Evolutionary conservation across 2,113 vertebrate species (phyloP), one percentile per base, ranked within the genome.

Genomic region (Tor tambroides): DNA sequence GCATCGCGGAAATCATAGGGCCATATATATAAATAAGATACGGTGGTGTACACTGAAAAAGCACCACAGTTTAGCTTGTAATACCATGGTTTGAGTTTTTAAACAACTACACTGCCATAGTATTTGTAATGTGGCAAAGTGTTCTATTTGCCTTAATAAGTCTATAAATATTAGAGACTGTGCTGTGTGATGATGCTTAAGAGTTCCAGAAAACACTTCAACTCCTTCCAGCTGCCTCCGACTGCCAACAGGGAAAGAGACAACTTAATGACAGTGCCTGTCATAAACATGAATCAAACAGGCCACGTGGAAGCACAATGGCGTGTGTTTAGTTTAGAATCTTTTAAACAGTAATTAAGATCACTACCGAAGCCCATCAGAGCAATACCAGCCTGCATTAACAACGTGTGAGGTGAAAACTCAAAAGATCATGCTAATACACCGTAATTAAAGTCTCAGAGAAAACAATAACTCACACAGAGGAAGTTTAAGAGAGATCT

Each of bases 291-390:
- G 35, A 17, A 77, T 77, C 56, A 43, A 63, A 78, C 28, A 56
- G 76, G 56, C 15, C 76, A 19, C 30, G 59, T 41, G 35, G 17
- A 81, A 81, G 4, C 32, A 80, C 79, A 80, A 59, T 80, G 3
- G 21, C 61, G 77, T 61, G 54, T 41, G 79, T 81, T 81, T 65
- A 30, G 35, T 56, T 79, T 41, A 1, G 11, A n/a, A 17, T 81
- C 56, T 81, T 81, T 81, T 43, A 81, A 81, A 65, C 35, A 41
- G 59, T 65, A 43, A 81, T 77, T 77, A 77, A 77, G 75, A 49
- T 77, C 43, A 14, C 15, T 49, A 2, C n/a, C 0, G n/a, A 65
- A 32, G 30, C 49, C 67, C 19, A 35, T 54, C 65, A 49, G 41
- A 85, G 83, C 54, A 56, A 30, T 30, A 35, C 41, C 32, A 4